Evolutionary conservation across 1,140 invertebrate species (phyloP), one percentile per base, ranked within the genome.

Genomic region (Temnothorax nylanderi): DNA sequence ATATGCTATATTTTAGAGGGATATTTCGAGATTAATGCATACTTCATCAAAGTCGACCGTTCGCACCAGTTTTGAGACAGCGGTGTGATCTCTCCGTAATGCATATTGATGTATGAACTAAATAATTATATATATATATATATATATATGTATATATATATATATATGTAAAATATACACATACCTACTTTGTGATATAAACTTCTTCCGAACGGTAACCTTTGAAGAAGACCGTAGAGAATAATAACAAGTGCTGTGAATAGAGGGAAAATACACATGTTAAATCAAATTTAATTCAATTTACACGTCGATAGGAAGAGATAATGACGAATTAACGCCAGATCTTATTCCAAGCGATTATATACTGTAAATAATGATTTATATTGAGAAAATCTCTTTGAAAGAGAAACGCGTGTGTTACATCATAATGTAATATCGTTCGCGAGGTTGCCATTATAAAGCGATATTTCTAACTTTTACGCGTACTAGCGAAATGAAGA

Each of bases 181-280:
- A 44, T 65, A 91, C 72, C 58, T 84, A 92, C 91, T 92, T 94
- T 94, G 93, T 94, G 93, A 94, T 93, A 93, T 89, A 91, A 92
- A 93, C 89, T 67, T 86, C 64, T 88, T 69, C 72, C 85, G 87
- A 88, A 89, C 90, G 86, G 88, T 90, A 67, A 91, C 86, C 89
- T 90, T 91, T 85, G 89, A 90, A 74, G 91, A 71, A 85, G 51
- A 41, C 58, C 41, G 60, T 91, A 89, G 77, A 72, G 84, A 72
- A 82, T 87, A 86, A 81, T 78, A 90, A 87, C 89, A 94, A 89
- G 93, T 94, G 93, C 93, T 94, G 92, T 94, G 93, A 94, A 92
- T 93, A 94, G 81, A 78, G 77, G 69, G 81, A 91, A 89, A 80
- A 90, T 74, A 72, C 37, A 89, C 37, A 77, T 49, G 76, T 86